These are phyloP conservation scores for Nyctibius bracteatus DNA, from an alignment of 2,113 vertebrate species.

Conservation along the genomic window DNA sequence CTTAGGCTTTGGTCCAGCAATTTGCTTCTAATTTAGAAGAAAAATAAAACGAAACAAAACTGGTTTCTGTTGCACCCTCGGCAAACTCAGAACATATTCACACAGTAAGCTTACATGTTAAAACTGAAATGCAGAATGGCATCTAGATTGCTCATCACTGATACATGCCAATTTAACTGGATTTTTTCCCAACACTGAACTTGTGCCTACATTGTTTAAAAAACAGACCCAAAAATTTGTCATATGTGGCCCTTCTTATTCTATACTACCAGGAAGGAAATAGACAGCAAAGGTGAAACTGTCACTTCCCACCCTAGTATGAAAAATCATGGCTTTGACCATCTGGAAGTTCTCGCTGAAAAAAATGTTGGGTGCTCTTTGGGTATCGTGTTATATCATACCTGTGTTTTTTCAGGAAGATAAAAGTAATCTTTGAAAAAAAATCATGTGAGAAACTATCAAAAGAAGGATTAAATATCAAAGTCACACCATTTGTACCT, in stretches of 20 bases:
- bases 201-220: neutral
- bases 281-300: neutral
- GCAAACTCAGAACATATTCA: neutral
- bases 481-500: neutral
- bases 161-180: fast-evolving
- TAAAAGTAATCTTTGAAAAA: neutral
- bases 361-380: neutral
- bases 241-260: neutral
- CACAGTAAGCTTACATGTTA: neutral
- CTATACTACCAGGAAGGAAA: neutral
- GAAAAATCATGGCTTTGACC: neutral
- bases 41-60: neutral
- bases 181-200: neutral
- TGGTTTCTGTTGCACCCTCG: neutral
- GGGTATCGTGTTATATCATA: neutral
- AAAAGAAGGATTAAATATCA: neutral
- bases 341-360: neutral
- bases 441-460: neutral
- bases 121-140: neutral
- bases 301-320: neutral
- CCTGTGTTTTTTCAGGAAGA: neutral
- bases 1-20: neutral
- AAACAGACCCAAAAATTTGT: neutral
- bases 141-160: fast-evolving
- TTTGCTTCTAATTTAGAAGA: neutral